A percentile compares a stretch with the other conserved stretches of the same genome.
These are phyloP conservation scores for Platichthys stellatus DNA, from an alignment of 2,113 vertebrate species.

Conservation along the genomic window DNA sequence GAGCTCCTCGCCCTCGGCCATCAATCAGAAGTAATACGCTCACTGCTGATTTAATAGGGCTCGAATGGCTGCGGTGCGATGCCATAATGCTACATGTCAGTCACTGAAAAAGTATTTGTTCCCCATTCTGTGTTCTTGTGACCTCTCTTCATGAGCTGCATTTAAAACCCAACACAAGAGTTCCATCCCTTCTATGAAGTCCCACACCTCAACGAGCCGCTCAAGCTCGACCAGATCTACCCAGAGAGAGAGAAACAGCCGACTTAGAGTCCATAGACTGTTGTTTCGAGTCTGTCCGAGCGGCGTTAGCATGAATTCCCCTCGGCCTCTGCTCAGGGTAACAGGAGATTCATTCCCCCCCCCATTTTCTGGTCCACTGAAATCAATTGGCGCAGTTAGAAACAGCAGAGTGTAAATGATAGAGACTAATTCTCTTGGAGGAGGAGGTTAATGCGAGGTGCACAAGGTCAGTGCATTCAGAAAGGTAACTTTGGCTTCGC, in stretches of 20 bases:
- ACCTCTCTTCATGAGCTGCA: conserved; percentile 22
- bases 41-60: conserved; percentile 52
- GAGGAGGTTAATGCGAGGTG: conserved; percentile 63
- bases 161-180: not conserved
- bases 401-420: conserved; percentile 56
- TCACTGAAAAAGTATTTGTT: conserved; percentile 27
- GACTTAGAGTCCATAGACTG: conserved; percentile 28
- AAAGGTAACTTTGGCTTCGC: conserved; percentile 70
- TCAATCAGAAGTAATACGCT: conserved; percentile 58
- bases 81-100: conserved; percentile 31
- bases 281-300: conserved; percentile 37
- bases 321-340: conserved; percentile 43
- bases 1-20: conserved; percentile 48
- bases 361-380: conserved; percentile 48
- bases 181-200: not conserved
- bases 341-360: conserved; percentile 51
- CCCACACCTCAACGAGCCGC: conserved; percentile 4
- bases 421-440: conserved; percentile 55
- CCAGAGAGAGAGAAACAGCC: conserved; percentile 23
- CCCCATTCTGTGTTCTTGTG: conserved; percentile 4
- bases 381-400: conserved; percentile 62
- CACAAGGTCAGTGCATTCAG: conserved; percentile 66
- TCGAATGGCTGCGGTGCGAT: conserved; percentile 24
- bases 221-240: conserved; percentile 45
- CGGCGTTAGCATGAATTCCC: conserved; percentile 50